These are phyloP conservation scores for Merodon equestris DNA, from an alignment of 2,888 invertebrate species.

Conservation along the genomic window DNA sequence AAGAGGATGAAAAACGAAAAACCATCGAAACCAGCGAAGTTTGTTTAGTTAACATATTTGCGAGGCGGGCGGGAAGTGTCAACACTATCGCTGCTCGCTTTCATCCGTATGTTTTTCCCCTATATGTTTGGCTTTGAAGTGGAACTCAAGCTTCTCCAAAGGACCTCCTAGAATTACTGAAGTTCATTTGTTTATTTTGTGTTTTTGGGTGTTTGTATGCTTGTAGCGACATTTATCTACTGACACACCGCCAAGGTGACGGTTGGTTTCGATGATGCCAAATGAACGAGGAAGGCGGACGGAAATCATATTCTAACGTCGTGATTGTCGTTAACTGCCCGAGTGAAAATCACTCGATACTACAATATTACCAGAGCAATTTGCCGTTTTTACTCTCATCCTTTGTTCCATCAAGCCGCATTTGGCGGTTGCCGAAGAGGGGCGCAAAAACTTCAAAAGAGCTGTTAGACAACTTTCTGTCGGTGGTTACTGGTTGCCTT, in stretches of 20 bases:
- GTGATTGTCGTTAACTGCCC: constrained; percentile 65
- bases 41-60: constrained; percentile 41
- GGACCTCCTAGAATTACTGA: constrained; percentile 11
- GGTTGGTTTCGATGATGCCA: too few species aligned
- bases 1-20: constrained; percentile 3
- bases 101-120: constrained; percentile 16
- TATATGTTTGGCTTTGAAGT: neutral
- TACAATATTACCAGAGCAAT: constrained; percentile 37
- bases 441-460: constrained; percentile 61
- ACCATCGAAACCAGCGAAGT: too few species aligned
- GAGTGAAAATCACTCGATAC: constrained; percentile 63
- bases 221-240: too few species aligned
- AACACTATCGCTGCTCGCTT: constrained; percentile 30
- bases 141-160: neutral
- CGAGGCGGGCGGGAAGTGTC: constrained; percentile 6
- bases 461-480: constrained; percentile 61
- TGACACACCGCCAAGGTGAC: too few species aligned
- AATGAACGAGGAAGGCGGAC: too few species aligned
- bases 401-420: too few species aligned
- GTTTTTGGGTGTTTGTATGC: too few species aligned
- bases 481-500: constrained; percentile 63
- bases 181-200: too few species aligned
- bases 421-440: neutral
- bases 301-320: constrained; percentile 57
- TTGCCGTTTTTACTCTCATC: constrained; percentile 7